Percentiles rank a stretch among this genome's conserved stretches.
These are phyloP conservation scores for Osmerus mordax DNA, from an alignment of 2,113 vertebrate species.

Conservation along the genomic window DNA sequence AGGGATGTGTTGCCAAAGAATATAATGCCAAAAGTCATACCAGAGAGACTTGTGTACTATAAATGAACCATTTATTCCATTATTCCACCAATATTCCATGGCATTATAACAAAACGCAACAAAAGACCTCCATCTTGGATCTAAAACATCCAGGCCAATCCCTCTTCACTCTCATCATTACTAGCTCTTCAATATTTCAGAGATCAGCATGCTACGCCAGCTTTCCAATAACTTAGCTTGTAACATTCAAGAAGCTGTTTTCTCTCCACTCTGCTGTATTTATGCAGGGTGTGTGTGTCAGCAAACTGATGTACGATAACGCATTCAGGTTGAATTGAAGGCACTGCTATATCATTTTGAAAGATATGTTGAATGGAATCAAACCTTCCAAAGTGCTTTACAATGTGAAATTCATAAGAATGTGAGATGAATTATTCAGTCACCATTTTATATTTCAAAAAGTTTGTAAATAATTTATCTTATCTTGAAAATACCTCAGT, in stretches of 20 bases:
- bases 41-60: slow-evolving; percentile 30
- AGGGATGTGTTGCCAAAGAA: slow-evolving; percentile 19
- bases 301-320: slow-evolving; percentile 3
- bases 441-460: slow-evolving; percentile 61
- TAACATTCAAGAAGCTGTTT: slow-evolving; percentile 11
- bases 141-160: slow-evolving; percentile 10
- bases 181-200: neutral
- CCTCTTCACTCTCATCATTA: slow-evolving; percentile 6
- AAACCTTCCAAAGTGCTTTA: slow-evolving; percentile 34
- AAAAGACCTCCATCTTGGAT: no score
- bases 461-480: slow-evolving; percentile 63
- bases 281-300: neutral
- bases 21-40: slow-evolving; percentile 10
- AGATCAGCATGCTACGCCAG: slow-evolving; percentile 6
- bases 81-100: no score
- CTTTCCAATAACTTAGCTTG: neutral
- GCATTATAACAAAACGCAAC: no score
- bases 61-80: no score
- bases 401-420: slow-evolving; percentile 43
- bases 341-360: neutral
- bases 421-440: slow-evolving; percentile 64
- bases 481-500: slow-evolving; percentile 53
- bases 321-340: slow-evolving; percentile 7
- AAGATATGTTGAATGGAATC: slow-evolving; percentile 31
- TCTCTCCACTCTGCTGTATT: neutral